Conservation (phyloP, 2,888 invertebrate genomes). For the Lasioglossum figueresi region DNA sequence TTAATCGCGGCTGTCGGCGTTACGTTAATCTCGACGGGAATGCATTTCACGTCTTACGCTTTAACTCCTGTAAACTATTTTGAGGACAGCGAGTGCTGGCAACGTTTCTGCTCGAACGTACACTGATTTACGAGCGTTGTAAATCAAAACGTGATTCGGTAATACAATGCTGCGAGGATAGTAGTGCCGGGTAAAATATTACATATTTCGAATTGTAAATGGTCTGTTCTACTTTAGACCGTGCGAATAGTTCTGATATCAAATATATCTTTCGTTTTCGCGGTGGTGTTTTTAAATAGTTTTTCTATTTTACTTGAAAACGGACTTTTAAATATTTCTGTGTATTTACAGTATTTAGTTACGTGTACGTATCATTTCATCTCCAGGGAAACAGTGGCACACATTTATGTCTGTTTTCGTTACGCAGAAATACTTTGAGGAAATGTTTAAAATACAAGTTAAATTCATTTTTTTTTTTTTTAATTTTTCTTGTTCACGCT, state of each 20-base stretch:
- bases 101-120: slow-evolving; percentile 72
- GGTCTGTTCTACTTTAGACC: neutral
- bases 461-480: no score
- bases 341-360: no score
- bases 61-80: slow-evolving; percentile 78
- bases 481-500: neutral
- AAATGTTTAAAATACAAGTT: neutral
- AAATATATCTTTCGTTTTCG: neutral
- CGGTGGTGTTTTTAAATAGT: neutral
- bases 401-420: neutral
- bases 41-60: slow-evolving; percentile 67
- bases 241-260: neutral
- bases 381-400: neutral
- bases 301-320: neutral
- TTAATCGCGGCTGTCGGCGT: slow-evolving; percentile 69
- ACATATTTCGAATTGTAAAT: neutral
- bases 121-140: slow-evolving; percentile 75
- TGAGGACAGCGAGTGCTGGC: slow-evolving; percentile 73
- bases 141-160: slow-evolving; percentile 75
- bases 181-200: slow-evolving; percentile 4
- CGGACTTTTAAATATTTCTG: neutral
- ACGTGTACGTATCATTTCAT: neutral
- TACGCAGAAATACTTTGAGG: no score
- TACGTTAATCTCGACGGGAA: slow-evolving; percentile 71
- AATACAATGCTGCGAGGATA: slow-evolving; percentile 71